A percentile compares a stretch with the other conserved stretches of the same genome.
Evolutionary conservation across 2,797 vertebrate species (phyloP).

Genomic region (Anguilla marmorata): DNA sequence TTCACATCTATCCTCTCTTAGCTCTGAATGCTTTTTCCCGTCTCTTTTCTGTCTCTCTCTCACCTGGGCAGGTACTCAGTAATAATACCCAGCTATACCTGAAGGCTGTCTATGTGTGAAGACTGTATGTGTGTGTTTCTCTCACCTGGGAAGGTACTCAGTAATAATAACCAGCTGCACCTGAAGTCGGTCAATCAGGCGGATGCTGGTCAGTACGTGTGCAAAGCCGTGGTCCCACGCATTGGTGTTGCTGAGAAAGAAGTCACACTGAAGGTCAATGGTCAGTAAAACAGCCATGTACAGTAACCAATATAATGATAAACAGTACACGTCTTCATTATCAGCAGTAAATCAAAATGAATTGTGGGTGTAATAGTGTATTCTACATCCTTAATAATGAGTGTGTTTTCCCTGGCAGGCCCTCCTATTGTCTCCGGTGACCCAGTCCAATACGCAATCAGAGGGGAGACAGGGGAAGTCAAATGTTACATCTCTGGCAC

Average conservation of each 20-base stretch:
- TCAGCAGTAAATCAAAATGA: not conserved
- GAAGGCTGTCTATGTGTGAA: not conserved
- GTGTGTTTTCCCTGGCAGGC: conserved; percentile 62
- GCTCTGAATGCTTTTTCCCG: not conserved
- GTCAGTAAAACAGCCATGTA: conserved; percentile 65
- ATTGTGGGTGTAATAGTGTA: too few relatives aligned
- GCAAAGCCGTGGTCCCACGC: conserved; percentile 93
- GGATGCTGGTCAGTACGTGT: conserved; percentile 89
- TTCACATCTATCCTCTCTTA: not conserved
- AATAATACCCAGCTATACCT: not conserved
- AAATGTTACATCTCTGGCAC: conserved; percentile 94
- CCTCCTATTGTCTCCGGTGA: conserved; percentile 94
- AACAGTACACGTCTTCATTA: not conserved
- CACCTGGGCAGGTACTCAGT: not conserved
- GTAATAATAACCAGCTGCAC: conserved; percentile 93
- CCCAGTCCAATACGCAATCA: conserved; percentile 80
- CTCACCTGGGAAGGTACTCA: conserved; percentile 79
- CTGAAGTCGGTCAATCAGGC: conserved; percentile 88
- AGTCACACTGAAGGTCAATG: conserved; percentile 88
- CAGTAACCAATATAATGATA: not conserved
- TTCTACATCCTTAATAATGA: not conserved
- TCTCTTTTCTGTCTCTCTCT: not conserved
- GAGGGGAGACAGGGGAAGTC: conserved; percentile 87
- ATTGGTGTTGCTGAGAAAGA: conserved; percentile 92
- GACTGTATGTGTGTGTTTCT: not conserved